phyloP scores from a whole-genome alignment of 2,797 vertebrate species.

The Tauraco hartlaubi region DNA sequence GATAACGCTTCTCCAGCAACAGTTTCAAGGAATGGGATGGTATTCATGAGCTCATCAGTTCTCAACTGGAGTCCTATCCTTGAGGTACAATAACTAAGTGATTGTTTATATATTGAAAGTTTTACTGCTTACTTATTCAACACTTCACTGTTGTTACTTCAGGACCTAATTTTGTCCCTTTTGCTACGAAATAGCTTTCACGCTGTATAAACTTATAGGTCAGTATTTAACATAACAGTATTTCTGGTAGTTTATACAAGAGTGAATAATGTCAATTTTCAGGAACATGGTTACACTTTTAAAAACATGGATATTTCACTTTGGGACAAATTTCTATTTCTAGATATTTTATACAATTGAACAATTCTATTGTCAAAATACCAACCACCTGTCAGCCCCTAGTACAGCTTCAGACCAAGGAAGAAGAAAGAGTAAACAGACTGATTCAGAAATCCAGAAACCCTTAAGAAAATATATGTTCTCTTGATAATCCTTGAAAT shows the following conservation, averaged over 20 bases:
- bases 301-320: neutral
- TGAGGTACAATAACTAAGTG: constrained; percentile 82
- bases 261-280: neutral
- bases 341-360: neutral
- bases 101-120: neutral
- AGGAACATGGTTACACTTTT: neutral
- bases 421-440: neutral
- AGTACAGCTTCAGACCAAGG: neutral
- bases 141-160: neutral
- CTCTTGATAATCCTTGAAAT: neutral
- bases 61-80: constrained; percentile 94
- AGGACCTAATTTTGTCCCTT: neutral
- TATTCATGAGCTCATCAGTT: constrained; percentile 97
- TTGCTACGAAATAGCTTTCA: neutral
- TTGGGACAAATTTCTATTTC: neutral
- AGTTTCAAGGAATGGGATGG: constrained; percentile 97
- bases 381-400: neutral
- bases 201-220: neutral
- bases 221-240: neutral
- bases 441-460: neutral
- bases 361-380: neutral
- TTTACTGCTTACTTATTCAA: neutral
- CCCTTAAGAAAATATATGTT: neutral
- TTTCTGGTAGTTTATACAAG: neutral
- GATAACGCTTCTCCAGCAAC: constrained; percentile 98